Conservation (phyloP, 1,140 invertebrate species). For the Thaumetopoea pityocampa region DNA sequence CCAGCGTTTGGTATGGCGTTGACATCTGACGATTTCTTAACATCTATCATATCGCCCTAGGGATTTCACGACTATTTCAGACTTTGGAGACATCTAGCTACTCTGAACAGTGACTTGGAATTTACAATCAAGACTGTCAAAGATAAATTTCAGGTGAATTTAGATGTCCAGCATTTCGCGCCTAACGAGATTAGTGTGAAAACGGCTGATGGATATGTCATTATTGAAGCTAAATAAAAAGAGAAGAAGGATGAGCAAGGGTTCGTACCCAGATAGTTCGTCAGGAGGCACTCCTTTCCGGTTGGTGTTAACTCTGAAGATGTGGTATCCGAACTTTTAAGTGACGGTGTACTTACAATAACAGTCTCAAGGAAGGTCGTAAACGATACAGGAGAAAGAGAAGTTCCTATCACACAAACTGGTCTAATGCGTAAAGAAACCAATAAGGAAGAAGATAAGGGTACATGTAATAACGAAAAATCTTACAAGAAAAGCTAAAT, state of each 20-base stretch:
- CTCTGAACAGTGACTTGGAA: constrained; percentile 79
- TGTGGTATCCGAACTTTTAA: constrained; percentile 80
- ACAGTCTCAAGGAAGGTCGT: constrained; percentile 76
- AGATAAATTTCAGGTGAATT: constrained; percentile 77
- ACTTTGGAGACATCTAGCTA: constrained; percentile 78
- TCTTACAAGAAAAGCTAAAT: too few species aligned
- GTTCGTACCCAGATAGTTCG: constrained; percentile 82
- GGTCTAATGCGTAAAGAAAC: too few species aligned
- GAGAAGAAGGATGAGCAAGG: constrained; percentile 84
- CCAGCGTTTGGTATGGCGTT: constrained; percentile 84
- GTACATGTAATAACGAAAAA: too few species aligned
- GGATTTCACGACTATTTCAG: constrained; percentile 74
- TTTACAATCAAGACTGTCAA: constrained; percentile 79
- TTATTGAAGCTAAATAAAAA: constrained; percentile 83
- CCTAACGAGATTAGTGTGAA: constrained; percentile 89
- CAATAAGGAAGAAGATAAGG: too few species aligned
- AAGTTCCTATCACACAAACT: constrained; percentile 78
- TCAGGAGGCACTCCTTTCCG: constrained; percentile 80
- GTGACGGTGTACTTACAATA: constrained; percentile 83
- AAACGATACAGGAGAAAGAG: constrained; percentile 67
- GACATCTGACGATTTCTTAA: constrained; percentile 81
- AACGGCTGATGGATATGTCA: constrained; percentile 80
- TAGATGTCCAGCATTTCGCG: constrained; percentile 89
- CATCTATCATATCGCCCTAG: constrained; percentile 59
- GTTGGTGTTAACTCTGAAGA: constrained; percentile 79